These are phyloP conservation scores for Stictocephala bisonia DNA, from an alignment of 2,888 invertebrate genomes.

Conservation along the genomic window DNA sequence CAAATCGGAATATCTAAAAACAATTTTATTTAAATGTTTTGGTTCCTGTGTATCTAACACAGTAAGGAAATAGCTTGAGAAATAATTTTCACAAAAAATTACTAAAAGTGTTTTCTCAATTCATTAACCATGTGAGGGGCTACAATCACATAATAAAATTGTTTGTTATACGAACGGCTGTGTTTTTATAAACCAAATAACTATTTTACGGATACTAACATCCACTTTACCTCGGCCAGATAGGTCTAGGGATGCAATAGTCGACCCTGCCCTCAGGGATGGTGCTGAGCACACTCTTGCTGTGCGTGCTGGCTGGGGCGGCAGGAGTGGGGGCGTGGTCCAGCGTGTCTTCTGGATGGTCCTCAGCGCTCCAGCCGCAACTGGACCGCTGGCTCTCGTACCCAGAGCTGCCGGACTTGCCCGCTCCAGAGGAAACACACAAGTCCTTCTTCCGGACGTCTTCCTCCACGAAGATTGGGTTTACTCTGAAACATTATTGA, in stretches of 20 bases:
- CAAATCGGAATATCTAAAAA: too few species aligned
- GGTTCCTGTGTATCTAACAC: too few species aligned
- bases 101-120: too few species aligned
- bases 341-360: conserved; percentile 62
- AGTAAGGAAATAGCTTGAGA: too few species aligned
- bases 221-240: conserved; percentile 66
- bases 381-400: conserved; percentile 62
- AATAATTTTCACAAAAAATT: too few species aligned
- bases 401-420: conserved; percentile 62
- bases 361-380: conserved; percentile 43
- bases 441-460: conserved; percentile 10
- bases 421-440: conserved; percentile 13
- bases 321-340: conserved; percentile 64
- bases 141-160: too few species aligned
- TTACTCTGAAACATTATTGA: conserved; percentile 62
- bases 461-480: conserved; percentile 64
- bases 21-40: too few species aligned
- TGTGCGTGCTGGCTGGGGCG: conserved; percentile 54
- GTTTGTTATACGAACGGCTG: too few species aligned
- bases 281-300: conserved; percentile 64
- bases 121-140: too few species aligned
- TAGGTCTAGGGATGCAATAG: conserved; percentile 64
- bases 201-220: too few species aligned
- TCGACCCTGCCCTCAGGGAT: conserved; percentile 67
- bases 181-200: too few species aligned